phyloP scores from a whole-genome alignment of 2,888 invertebrate species.

The Apamea anceps region DNA sequence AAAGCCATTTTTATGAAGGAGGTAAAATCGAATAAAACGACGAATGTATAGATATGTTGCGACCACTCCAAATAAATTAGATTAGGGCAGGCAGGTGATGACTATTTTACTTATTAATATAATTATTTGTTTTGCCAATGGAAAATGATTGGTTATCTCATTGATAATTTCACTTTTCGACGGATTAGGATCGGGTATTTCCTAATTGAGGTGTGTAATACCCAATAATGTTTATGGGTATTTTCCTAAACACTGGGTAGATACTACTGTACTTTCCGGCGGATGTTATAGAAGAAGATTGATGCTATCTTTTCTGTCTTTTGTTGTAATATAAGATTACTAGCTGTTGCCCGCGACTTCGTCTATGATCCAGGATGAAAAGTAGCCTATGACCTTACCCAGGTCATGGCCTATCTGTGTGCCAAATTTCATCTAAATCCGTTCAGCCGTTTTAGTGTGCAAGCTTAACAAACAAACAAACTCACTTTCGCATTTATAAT shows the following conservation, averaged over 20 bases:
- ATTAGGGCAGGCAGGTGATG: not conserved
- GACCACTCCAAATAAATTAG: not conserved
- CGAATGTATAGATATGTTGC: not conserved
- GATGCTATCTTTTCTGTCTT: not conserved
- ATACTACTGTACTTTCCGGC: not conserved
- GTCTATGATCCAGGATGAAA: not conserved
- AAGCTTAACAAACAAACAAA: not conserved
- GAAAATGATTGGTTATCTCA: constrained; percentile 33
- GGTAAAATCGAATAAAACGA: not conserved
- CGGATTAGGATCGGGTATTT: constrained; percentile 36
- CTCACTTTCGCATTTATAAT: not conserved
- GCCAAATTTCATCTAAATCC: not conserved
- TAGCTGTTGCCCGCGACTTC: not conserved
- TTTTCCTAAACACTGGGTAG: constrained; percentile 20
- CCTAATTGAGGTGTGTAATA: constrained; percentile 19
- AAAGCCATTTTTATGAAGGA: not conserved
- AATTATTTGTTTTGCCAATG: constrained; percentile 14
- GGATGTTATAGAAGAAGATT: not conserved
- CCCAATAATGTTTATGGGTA: constrained; percentile 19
- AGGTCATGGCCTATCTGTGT: not conserved
- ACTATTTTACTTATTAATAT: not conserved
- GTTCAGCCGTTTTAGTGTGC: not conserved
- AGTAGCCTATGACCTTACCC: not conserved
- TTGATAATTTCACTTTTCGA: constrained; percentile 26
- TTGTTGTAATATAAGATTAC: not conserved